Base-by-base conservation (phyloP, 2,797 vertebrate genomes). In the Epinephelus malabaricus region DNA sequence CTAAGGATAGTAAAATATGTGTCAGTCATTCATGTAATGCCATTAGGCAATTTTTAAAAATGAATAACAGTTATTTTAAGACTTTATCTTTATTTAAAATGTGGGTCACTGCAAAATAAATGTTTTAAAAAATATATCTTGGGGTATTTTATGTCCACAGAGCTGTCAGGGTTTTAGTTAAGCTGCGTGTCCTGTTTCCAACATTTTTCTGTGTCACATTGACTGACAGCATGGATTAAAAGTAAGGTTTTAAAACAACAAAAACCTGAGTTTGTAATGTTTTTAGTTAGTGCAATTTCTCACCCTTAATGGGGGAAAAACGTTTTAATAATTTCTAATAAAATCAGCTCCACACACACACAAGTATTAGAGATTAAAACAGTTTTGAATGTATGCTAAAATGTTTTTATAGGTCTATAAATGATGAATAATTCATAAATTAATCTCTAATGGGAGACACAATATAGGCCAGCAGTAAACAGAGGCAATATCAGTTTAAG, bases 401-500 rank as follows among this genome's bases (percentile, higher is more conserved):
- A 7, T 34, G 34, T 34, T 34, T 34, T 34, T 34, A 51, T 19
- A 8, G 10, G 17, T 45, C 51, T 66, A 46, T 58, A 67, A 76
- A 71, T 65, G 5, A 83, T 86, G 67, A 86, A 89, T 86, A 73
- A 88, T 86, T 81, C 60, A 82, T 65, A 55, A 56, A 70, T 70
- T 59, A 70, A 79, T 21, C 23, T 78, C 56, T 64, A 67, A 70
- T 73, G 58, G 53, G 40, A 77, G 76, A 72, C 69, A 34, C 3
- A 47, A 55, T 49, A 47, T 14, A 60, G 25, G 2, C 30, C 19
- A 69, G 40, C 12, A 63, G 53, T 50, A 54, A 73, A 47, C 3
- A 30, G 12, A 47, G n/a, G 27, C 8, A 34, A 34, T 34, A 34
- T 6, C 34, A 34, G 34, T 34, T 34, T 34, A 34, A 13, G 49